Percentiles rank a stretch among this genome's conserved stretches.
Evolutionary conservation across 2,888 invertebrate genomes (phyloP).

Genomic region (Drosophila yooni): DNA sequence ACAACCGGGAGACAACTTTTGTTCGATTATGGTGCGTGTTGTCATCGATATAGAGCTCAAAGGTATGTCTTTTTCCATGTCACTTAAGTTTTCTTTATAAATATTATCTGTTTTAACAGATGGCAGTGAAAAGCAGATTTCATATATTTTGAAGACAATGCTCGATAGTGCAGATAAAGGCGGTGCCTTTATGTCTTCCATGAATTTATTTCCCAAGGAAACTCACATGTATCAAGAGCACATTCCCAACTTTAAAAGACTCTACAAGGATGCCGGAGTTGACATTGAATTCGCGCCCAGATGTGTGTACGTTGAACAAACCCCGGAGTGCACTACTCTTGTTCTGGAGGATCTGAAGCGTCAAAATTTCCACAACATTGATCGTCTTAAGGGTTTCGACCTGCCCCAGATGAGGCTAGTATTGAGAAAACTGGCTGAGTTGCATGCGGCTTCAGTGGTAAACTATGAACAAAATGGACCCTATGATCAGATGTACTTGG

Average conservation of each 20-base stretch:
- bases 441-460: conserved; percentile 82
- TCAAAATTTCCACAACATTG: conserved; percentile 66
- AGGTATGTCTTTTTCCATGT: conserved; percentile 48
- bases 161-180: conserved; percentile 51
- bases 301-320: conserved; percentile 63
- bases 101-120: conserved; percentile 34
- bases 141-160: conserved; percentile 79
- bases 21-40: conserved; percentile 79
- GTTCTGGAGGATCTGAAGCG: conserved; percentile 77
- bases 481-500: conserved; percentile 45
- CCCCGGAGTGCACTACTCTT: conserved; percentile 62
- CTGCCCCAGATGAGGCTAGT: conserved; percentile 70
- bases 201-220: conserved; percentile 81
- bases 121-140: conserved; percentile 54
- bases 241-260: conserved; percentile 68
- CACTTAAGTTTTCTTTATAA: accelerated
- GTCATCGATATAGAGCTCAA: conserved; percentile 68
- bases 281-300: conserved; percentile 71
- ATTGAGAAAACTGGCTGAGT: conserved; percentile 74
- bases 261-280: conserved; percentile 72
- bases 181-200: conserved; percentile 45
- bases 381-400: conserved; percentile 78
- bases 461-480: conserved; percentile 65
- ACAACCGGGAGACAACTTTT: conserved; percentile 81
- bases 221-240: conserved; percentile 72